phyloP scores from a whole-genome alignment of 2,797 vertebrate species.

The Hemitrygon akajei region DNA sequence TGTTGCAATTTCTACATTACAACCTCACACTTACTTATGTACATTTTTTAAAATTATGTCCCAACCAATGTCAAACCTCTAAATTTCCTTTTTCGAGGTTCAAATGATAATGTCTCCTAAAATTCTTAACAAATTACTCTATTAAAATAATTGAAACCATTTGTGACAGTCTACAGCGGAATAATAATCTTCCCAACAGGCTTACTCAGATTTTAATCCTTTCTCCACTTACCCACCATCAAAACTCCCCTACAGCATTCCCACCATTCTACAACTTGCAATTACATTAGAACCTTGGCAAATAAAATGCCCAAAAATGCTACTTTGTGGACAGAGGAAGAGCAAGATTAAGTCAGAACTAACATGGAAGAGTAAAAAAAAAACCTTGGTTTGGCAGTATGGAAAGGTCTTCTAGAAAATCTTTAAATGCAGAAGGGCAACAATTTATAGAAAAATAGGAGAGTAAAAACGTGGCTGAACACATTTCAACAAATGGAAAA shows the following conservation, averaged over 20 bases:
- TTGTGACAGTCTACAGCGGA: no score
- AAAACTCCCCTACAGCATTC: background rate
- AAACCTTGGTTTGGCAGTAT: no score
- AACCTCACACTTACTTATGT: background rate
- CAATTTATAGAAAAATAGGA: no score
- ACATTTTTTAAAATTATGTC: background rate
- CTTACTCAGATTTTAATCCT: background rate
- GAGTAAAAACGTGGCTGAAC: no score
- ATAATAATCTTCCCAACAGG: background rate
- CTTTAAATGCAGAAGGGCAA: no score
- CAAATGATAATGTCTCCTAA: background rate
- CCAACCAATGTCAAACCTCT: background rate
- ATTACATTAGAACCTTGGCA: background rate
- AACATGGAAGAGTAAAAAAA: no score
- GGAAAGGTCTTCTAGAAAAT: no score
- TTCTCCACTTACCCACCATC: background rate
- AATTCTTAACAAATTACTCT: background rate
- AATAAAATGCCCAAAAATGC: background rate
- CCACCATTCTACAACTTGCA: background rate
- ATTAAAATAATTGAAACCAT: background rate
- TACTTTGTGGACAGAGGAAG: background rate
- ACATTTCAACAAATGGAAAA: no score
- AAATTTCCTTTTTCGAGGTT: background rate
- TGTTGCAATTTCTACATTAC: no score
- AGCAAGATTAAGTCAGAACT: no score